Evolutionary conservation across 1,140 invertebrate species (phyloP).

Genomic region (Tribolium madens): DNA sequence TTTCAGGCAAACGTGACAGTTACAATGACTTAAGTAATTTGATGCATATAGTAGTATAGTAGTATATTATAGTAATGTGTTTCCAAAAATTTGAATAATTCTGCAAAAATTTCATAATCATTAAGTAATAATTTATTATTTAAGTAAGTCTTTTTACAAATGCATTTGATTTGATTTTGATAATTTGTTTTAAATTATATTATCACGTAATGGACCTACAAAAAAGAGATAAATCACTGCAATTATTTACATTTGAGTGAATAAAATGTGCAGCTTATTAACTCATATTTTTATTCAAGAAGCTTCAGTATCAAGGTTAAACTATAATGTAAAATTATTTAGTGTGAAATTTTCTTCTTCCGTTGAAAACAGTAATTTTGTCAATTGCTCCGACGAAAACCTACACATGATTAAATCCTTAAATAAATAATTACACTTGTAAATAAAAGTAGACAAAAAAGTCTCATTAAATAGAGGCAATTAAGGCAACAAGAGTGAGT

Average conservation of each 20-base stretch:
- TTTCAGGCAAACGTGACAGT: background rate
- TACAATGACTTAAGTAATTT: background rate
- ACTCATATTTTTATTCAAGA: background rate
- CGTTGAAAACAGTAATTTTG: conserved; percentile 30
- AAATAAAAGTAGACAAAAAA: background rate
- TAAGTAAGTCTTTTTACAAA: no score
- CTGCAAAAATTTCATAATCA: no score
- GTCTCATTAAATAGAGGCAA: background rate
- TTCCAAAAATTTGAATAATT: background rate
- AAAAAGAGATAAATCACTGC: background rate
- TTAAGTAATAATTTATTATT: no score
- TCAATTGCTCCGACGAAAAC: conserved; percentile 4
- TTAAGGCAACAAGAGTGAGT: no score
- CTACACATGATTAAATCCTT: conserved; percentile 5
- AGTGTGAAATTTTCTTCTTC: conserved; percentile 17
- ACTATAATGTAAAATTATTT: conserved; percentile 1
- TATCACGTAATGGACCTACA: no score
- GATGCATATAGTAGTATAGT: background rate
- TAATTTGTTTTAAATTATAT: background rate
- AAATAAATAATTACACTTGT: conserved; percentile 25
- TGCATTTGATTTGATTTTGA: background rate
- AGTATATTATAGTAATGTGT: no score
- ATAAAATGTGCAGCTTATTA: background rate
- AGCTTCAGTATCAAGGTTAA: background rate
- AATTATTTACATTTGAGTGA: background rate